A percentile compares a stretch with the other conserved stretches of the same genome.
These are phyloP conservation scores for Rhagophthalmus giganteus DNA, from an alignment of 2,888 invertebrate species.

Conservation along the genomic window DNA sequence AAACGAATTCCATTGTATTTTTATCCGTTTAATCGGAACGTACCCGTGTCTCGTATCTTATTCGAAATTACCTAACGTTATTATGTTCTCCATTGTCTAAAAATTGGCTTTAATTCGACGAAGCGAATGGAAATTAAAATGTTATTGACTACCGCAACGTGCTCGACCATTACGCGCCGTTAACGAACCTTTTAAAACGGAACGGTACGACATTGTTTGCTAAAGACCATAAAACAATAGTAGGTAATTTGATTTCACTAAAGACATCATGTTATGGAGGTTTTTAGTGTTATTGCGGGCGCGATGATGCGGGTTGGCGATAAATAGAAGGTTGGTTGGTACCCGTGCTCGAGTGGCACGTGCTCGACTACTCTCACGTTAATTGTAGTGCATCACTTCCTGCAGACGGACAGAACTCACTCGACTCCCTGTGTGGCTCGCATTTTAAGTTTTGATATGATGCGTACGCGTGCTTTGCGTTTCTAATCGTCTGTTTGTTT, in stretches of 20 bases:
- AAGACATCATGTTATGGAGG: constrained; percentile 16
- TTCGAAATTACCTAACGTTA: too few relatives aligned
- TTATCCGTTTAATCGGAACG: not conserved
- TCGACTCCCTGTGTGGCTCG: constrained; percentile 22
- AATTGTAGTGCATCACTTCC: constrained; percentile 41
- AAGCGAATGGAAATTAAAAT: too few relatives aligned
- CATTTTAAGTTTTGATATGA: constrained; percentile 12
- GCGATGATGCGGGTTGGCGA: constrained; percentile 32
- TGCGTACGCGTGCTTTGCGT: constrained; percentile 10
- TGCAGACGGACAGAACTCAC: constrained; percentile 29
- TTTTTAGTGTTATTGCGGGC: constrained; percentile 18
- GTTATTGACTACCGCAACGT: too few relatives aligned
- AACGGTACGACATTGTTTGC: not conserved
- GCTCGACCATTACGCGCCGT: too few relatives aligned
- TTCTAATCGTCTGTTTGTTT: constrained; percentile 6
- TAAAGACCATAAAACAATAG: not conserved
- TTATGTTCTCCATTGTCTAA: not conserved
- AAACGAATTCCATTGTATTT: not conserved
- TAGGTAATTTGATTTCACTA: constrained; percentile 13
- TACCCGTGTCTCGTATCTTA: too few relatives aligned
- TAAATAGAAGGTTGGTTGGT: constrained; percentile 34
- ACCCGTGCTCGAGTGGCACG: constrained; percentile 36
- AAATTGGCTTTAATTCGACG: too few relatives aligned
- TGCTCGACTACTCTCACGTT: constrained; percentile 37
- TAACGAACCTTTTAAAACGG: not conserved